Percentiles rank a stretch among this genome's conserved stretches.
phyloP scores from a whole-genome alignment of 2,113 vertebrate species.

The Nestor notabilis region DNA sequence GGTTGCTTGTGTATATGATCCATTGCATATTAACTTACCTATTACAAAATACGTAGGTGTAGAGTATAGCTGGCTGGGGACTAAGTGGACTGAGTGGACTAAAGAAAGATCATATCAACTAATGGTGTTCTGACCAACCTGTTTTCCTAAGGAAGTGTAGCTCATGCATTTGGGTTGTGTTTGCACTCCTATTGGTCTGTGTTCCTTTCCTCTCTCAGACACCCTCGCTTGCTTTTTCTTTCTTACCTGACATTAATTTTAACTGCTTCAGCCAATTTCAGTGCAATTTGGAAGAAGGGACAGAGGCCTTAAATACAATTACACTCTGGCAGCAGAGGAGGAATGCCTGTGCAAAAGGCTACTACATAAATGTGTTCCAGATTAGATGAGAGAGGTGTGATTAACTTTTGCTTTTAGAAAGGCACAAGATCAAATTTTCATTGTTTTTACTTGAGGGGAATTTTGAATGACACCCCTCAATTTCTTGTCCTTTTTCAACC shows the following conservation, averaged over 20 bases:
- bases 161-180: rapidly evolving
- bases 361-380: not conserved
- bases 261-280: not conserved
- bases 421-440: not conserved
- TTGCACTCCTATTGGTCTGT: not conserved
- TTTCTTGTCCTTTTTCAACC: not conserved
- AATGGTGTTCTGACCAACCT: rapidly evolving
- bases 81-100: not conserved
- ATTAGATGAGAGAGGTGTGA: not conserved
- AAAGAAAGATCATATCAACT: not conserved
- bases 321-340: not conserved
- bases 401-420: not conserved
- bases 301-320: not conserved
- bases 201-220: not conserved
- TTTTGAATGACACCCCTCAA: not conserved
- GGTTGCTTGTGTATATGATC: not conserved
- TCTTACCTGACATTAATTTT: not conserved
- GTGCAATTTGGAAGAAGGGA: not conserved
- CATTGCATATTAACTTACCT: not conserved
- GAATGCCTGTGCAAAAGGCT: not conserved
- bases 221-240: not conserved
- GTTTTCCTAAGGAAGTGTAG: not conserved
- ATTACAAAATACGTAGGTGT: not conserved
- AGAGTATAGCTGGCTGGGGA: not conserved
- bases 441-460: not conserved